A percentile compares a stretch with the other conserved stretches of the same genome.
Conservation (phyloP, 2,113 vertebrate species). For the Corythornis madagascariensis region DNA sequence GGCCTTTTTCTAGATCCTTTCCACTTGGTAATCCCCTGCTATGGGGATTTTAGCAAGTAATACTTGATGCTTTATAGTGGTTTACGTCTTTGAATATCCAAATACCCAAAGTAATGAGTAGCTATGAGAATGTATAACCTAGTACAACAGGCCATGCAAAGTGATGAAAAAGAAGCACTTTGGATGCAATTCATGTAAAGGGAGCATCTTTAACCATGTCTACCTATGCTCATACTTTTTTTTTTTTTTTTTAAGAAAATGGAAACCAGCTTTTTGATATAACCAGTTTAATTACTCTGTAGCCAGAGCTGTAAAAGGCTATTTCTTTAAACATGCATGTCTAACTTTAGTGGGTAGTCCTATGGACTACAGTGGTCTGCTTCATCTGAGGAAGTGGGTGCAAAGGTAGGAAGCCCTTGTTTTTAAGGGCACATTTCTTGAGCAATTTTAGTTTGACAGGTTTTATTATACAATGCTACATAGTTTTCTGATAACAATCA, state of each 20-base stretch:
- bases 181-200: neutral
- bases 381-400: neutral
- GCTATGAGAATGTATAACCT: neutral
- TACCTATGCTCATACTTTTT: neutral
- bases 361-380: neutral
- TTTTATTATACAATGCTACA: neutral
- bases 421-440: neutral
- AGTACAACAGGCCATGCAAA: neutral
- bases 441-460: neutral
- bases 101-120: neutral
- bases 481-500: neutral
- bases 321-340: neutral
- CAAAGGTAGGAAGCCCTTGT: neutral
- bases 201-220: neutral
- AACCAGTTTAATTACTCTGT: neutral
- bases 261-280: neutral
- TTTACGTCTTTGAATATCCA: neutral
- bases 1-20: neutral
- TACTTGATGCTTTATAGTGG: neutral
- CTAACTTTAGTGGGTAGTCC: neutral
- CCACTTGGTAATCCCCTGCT: neutral
- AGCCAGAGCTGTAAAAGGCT: neutral
- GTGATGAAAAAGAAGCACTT: neutral
- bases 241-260: neutral
- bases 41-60: fast-evolving